These are phyloP conservation scores for Apeltes quadracus DNA, from an alignment of 2,113 vertebrate species.

Conservation along the genomic window DNA sequence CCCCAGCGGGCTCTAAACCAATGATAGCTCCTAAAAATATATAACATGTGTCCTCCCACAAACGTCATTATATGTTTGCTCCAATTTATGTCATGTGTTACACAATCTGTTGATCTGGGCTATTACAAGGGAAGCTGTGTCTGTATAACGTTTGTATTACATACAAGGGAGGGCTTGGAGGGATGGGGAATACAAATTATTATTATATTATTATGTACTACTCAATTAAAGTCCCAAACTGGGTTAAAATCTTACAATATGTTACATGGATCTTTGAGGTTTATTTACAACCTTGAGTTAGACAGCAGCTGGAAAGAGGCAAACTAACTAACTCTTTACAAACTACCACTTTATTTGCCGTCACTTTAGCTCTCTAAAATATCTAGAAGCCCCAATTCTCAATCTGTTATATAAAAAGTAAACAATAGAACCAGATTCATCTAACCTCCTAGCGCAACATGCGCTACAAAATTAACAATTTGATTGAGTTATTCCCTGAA, in stretches of 20 bases:
- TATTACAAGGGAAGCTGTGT: background rate
- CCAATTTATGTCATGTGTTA: background rate
- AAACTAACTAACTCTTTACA: background rate
- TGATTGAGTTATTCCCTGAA: background rate
- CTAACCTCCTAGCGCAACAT: background rate
- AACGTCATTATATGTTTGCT: background rate
- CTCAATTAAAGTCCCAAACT: background rate
- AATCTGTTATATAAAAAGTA: background rate
- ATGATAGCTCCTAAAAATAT: background rate
- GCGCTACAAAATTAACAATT: background rate
- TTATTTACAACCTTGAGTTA: background rate
- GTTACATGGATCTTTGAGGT: background rate
- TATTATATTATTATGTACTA: background rate
- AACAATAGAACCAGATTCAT: background rate
- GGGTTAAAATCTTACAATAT: background rate
- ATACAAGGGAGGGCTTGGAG: background rate
- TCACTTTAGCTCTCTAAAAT: conserved; percentile 1
- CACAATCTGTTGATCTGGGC: background rate
- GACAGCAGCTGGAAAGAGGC: background rate
- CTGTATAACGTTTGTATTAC: background rate
- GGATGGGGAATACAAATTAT: background rate
- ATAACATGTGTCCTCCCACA: background rate
- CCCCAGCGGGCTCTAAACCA: background rate
- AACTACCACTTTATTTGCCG: background rate
- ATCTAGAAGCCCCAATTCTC: background rate